Evolutionary conservation across 1,140 invertebrate genomes (phyloP), one percentile per base, ranked within the genome.

Genomic region (Caenorhabditis tropicalis): DNA sequence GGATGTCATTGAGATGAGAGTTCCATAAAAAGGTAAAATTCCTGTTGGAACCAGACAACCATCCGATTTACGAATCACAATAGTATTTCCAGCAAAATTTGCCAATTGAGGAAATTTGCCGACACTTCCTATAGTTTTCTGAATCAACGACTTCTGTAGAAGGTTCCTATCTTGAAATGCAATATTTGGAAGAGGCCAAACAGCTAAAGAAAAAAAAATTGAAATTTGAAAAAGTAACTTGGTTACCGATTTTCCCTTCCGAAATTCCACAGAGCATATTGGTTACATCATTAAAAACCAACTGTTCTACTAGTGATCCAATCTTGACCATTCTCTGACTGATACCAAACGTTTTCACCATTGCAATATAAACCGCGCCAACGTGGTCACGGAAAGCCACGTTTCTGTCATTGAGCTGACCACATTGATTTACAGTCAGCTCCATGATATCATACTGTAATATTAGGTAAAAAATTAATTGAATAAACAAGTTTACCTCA

Each of bases 161-260:
- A 96, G 92, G 83, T 94, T 94, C 58, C 94, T 93, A 92, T 97
- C 96, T 31, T 94, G 93, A 88, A 93, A 95, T 0, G 94, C 93
- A 29, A 94, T 94, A 48, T 93, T 93, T 0, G 96, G 96, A 90
- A 95, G 96, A 86, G 95, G 94, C 94, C 95, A 97, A n/a, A 97
- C 94, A 27, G 94, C 65, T 82, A 43, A 12, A 43, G 27, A 65
- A 82, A 31, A 29, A 21, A 19, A 16, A 1, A 15, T 74, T 81
- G 29, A 27, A 81, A 0, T 81, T 81, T 10, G 12, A 24, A 2
- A 79, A 12, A 79, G 10, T 31, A 1, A 9, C 9, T 6, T 27
- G n/a, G 1, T 56, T 15, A 74, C 65, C 94, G 27, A 97, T 92
- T 87, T 94, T 94, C 0, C 94, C 93, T 87, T 97, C 95, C 86